A percentile compares a stretch with the other conserved stretches of the same genome.
phyloP scores from a whole-genome alignment of 23 tunicate genomes.

The Corella eumyota region DNA sequence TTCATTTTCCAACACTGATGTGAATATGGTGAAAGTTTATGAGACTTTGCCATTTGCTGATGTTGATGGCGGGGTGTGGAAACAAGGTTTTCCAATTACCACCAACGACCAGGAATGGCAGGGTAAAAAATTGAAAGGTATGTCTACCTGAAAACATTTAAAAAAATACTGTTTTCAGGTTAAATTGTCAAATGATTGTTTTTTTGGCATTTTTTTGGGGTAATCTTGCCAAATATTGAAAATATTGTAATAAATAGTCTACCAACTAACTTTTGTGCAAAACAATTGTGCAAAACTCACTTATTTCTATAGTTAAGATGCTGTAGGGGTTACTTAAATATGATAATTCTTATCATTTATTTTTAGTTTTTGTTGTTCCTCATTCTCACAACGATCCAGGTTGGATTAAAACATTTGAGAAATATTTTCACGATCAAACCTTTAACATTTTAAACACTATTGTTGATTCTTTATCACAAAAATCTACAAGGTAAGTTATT shows the following conservation, averaged over 20 bases:
- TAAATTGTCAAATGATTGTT: too few relatives aligned
- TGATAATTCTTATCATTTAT: background rate
- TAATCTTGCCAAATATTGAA: too few relatives aligned
- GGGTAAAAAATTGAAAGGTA: conserved; percentile 64
- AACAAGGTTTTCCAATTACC: conserved; percentile 77
- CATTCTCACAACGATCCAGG: conserved; percentile 99
- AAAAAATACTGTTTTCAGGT: too few relatives aligned
- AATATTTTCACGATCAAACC: conserved; percentile 78
- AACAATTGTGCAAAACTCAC: too few relatives aligned
- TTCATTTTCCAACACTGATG: conserved; percentile 25
- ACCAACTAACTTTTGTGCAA: too few relatives aligned
- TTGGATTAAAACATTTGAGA: conserved; percentile 91
- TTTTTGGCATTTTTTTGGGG: too few relatives aligned
- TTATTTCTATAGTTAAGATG: too few relatives aligned
- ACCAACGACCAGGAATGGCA: conserved; percentile 88
- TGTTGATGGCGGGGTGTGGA: conserved; percentile 97
- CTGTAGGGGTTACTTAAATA: too few relatives aligned
- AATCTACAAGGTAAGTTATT: conserved; percentile 28
- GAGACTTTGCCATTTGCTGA: conserved; percentile 56
- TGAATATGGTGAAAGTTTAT: conserved; percentile 55
- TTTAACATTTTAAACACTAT: conserved; percentile 67
- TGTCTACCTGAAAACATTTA: too few relatives aligned
- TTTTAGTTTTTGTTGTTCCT: conserved; percentile 82
- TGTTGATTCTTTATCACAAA: conserved; percentile 66
- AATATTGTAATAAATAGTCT: too few relatives aligned